Evolutionary conservation across 2,888 invertebrate species (phyloP), one percentile per base, ranked within the genome.

Genomic region (Ecliptopera silaceata): DNA sequence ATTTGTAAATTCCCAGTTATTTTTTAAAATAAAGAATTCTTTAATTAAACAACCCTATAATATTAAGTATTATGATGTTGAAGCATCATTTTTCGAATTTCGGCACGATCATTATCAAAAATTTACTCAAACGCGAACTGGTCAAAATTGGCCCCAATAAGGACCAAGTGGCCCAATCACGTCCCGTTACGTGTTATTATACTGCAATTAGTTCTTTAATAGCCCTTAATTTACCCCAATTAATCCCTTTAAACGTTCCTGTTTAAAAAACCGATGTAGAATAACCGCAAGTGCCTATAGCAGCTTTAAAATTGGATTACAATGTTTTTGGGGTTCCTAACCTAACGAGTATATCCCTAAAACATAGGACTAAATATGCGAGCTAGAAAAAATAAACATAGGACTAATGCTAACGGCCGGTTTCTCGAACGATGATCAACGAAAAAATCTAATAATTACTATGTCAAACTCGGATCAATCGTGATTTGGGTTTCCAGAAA

Each of bases 151-250:
- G 15, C 31, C 46, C 38, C 47, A 41, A 49, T 49, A 52, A 44
- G 26, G 32, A 48, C 3, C n/a, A 4, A 22, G 34, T 56, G 52
- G 46, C 60, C 43, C 47, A 46, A 36, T 36, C 31, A 58, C 49
- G 48, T 53, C 51, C 48, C 15, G 51, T 51, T 56, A 51, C 34
- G 43, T 45, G 52, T 47, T 43, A 57, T 60, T 58, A 50, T 39
- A 34, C 41, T 17, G 36, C 56, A 66, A 64, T 66, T 61, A 59
- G 61, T 58, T 17, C 31, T 22, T 54, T 51, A 61, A 59, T 64
- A 54, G 26, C 45, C 57, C 48, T 54, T 51, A 59, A 62, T 64
- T 62, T 61, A 50, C 34, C 18, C 48, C 41, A 47, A 63, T 64
- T 61, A 59, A 39, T 38, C 52, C 48, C 57, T 58, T 39, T 46